Percentiles rank a stretch among this genome's conserved stretches.
These are phyloP conservation scores for Zelostemma sp. DNA, from an alignment of 1,140 invertebrate species.

Conservation along the genomic window DNA sequence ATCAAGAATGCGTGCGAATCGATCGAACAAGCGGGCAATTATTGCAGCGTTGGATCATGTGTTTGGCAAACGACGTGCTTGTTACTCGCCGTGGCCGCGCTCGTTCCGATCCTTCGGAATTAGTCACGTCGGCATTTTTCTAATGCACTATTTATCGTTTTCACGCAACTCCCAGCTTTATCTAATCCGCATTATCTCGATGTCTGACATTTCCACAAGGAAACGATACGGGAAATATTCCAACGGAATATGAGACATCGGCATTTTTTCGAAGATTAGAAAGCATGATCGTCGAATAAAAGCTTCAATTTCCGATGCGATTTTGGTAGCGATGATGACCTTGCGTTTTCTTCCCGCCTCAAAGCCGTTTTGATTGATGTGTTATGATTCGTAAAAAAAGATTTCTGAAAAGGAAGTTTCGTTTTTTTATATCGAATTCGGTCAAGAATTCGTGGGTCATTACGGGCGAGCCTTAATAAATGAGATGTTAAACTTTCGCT, in stretches of 20 bases:
- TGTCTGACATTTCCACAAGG: too few species aligned
- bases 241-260: too few species aligned
- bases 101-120: neutral
- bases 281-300: too few species aligned
- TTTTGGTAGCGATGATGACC: slow-evolving; percentile 19
- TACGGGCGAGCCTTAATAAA: too few species aligned
- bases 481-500: too few species aligned
- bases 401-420: too few species aligned
- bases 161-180: slow-evolving; percentile 7
- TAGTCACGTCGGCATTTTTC: neutral
- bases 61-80: neutral
- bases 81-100: neutral
- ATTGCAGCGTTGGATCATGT: slow-evolving; percentile 2
- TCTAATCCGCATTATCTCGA: too few species aligned
- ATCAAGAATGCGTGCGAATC: slow-evolving; percentile 31
- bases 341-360: slow-evolving; percentile 23
- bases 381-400: slow-evolving; percentile 7
- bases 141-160: neutral
- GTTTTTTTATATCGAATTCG: too few species aligned
- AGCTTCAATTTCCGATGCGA: slow-evolving; percentile 29
- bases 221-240: too few species aligned
- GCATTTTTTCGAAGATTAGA: too few species aligned
- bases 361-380: slow-evolving; percentile 32
- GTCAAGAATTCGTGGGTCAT: too few species aligned
- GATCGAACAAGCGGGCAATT: slow-evolving; percentile 22